Base-by-base conservation (phyloP, 2,888 invertebrate species). In the Cyclophora albipunctata region DNA sequence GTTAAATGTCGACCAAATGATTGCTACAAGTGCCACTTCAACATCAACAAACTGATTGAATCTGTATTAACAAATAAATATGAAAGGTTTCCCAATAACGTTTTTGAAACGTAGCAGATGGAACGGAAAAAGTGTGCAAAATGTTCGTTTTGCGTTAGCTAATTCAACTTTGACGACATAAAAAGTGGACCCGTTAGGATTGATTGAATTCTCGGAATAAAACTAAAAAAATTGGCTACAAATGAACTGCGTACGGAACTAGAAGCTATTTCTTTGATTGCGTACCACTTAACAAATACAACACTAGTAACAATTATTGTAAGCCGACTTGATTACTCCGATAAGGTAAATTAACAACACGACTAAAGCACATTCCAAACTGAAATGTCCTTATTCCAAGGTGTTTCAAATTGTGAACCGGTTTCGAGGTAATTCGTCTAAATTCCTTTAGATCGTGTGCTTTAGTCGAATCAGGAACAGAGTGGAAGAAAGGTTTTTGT, bases 1-100 rank as follows among this genome's bases (percentile, higher is more conserved):
- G 63, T 69, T 74, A 74, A 78, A 79, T 78, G 75, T 73, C 75
- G 69, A 67, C 62, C 63, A 61, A 64, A 63, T 66, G 53, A 67
- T 67, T 61, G 63, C 60, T 59, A 48, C 56, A 46, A 42, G 40
- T 33, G 47, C 58, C 47, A 63, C 59, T 62, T 63, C 54, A 57
- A 51, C 40, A 55, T 54, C 54, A 48, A 50, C 47, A 51, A 47
- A 57, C 49, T 34, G 52, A 49, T 57, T 56, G 61, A 59, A 53
- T 63, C 49, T 50, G 43, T n/a, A 48, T 45, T 48, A 51, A 43
- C 53, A 57, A 61, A 60, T 57, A 57, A 53, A 46, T 55, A 45
- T 51, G 48, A 48, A 56, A 47, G 40, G 37, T 5, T 20, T 37
- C 1, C 52, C 44, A 48, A 40, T 37, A 20, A 20, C 48, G 37